These are phyloP conservation scores for Patella ulyssiponensis DNA, from an alignment of 2,888 invertebrate species.

Conservation along the genomic window DNA sequence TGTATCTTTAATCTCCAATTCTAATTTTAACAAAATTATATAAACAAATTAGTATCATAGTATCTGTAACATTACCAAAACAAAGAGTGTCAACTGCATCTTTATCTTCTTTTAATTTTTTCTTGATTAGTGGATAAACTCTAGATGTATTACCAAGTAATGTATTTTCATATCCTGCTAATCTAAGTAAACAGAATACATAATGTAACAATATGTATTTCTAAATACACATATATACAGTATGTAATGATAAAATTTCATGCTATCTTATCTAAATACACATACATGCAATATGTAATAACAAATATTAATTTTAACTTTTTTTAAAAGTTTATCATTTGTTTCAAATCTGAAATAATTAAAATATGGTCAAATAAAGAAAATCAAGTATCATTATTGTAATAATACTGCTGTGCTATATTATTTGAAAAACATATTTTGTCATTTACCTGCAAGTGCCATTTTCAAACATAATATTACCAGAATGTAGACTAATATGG, in stretches of 20 bases:
- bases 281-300: background rate
- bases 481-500: conserved; percentile 89
- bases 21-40: too few relatives aligned
- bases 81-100: conserved; percentile 55
- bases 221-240: conserved; percentile 13
- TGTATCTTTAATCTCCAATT: too few relatives aligned
- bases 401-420: too few relatives aligned
- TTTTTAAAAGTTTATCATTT: too few relatives aligned
- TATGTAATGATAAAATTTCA: background rate
- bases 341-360: too few relatives aligned
- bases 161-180: conserved; percentile 90
- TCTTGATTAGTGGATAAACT: conserved; percentile 76
- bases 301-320: background rate
- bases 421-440: too few relatives aligned
- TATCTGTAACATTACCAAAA: conserved; percentile 53
- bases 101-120: conserved; percentile 71
- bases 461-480: conserved; percentile 92
- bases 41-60: background rate
- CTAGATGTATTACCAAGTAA: conserved; percentile 83
- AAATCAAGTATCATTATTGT: too few relatives aligned
- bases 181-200: conserved; percentile 73
- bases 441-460: conserved; percentile 84
- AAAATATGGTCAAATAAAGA: too few relatives aligned
- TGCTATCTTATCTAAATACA: background rate
- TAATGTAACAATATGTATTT: background rate